Base-by-base conservation (phyloP, 2,888 invertebrate species). In the Pterobdella sp. region DNA sequence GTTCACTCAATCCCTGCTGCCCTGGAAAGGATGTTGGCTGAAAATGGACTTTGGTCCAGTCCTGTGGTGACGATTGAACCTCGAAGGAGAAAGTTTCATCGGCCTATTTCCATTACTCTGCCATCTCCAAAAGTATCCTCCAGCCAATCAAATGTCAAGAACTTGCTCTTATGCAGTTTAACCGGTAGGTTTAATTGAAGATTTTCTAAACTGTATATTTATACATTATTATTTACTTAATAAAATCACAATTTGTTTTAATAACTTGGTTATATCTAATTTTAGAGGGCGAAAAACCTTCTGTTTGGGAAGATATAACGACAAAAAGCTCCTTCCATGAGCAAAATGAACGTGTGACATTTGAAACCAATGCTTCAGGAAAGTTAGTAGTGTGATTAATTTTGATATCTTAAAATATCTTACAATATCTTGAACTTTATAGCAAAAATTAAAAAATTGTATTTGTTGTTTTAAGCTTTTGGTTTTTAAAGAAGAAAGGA, bases 241-340 rank as follows among this genome's bases (percentile, higher is more conserved):
- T 26, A 29, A n/a, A 18, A 49, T 49, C n/a, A 31, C 7, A 29
- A 63, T 26, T 10, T 63, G 10, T 63, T 63, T n/a, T 31, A 63
- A 63, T 63, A 63, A 29, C 10, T 14, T 63, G 63, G 31, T 63
- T 7, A n/a, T 26, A 10, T 63, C 10, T 63, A 26, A n/a, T 63
- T 26, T 77, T 87, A 94, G 97, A 97, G 84, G 97, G 97, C 82
- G 93, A 94, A 76, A 93, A 94, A 77, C 89, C 95, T 80, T 97
- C 99, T 69, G 95, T 96, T 84, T 99, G 98, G 98, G 98, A 98
- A 86, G 98, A 99, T 85, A 97, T 99, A 70, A 99, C 98, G 32
- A 97, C 97, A 76, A 95, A 96, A 75, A 98, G 98, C 64, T 97
- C 96, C 66, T 87, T 99, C 77, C 94, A 95, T 18, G 96, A 98